Evolutionary conservation across 2,797 vertebrate species (phyloP).

Genomic region (Clamator glandarius): DNA sequence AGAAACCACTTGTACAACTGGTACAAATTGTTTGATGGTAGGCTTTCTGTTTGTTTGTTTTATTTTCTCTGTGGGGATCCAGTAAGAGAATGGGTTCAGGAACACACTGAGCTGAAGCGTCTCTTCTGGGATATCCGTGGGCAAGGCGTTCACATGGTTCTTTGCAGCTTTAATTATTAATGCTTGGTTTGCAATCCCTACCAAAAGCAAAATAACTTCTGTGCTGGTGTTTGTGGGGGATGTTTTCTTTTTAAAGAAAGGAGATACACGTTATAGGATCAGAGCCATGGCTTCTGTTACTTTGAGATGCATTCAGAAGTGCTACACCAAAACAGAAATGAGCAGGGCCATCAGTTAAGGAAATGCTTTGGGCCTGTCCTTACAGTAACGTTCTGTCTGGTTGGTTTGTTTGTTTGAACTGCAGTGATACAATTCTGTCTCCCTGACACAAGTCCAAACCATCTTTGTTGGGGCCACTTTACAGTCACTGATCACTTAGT

Average conservation of each 20-base stretch:
- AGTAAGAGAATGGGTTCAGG: neutral
- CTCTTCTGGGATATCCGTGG: neutral
- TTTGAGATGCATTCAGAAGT: neutral
- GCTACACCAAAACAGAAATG: neutral
- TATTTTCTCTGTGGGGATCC: neutral
- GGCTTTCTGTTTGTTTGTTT: neutral
- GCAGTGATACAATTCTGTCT: neutral
- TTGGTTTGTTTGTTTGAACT: neutral
- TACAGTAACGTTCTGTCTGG: neutral
- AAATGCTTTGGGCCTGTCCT: neutral
- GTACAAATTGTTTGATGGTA: neutral
- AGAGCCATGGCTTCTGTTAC: neutral
- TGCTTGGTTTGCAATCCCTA: neutral
- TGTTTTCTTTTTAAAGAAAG: neutral
- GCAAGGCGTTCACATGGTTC: neutral
- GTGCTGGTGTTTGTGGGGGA: neutral
- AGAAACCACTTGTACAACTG: neutral
- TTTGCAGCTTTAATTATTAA: conserved; percentile 22
- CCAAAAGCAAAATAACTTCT: neutral
- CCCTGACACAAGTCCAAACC: neutral
- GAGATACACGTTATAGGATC: neutral
- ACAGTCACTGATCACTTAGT: neutral
- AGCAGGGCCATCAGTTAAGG: neutral
- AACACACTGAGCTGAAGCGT: neutral
- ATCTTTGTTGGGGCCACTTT: neutral